These are phyloP conservation scores for Schizaphis graminum DNA, from an alignment of 2,888 invertebrate species.

Conservation along the genomic window DNA sequence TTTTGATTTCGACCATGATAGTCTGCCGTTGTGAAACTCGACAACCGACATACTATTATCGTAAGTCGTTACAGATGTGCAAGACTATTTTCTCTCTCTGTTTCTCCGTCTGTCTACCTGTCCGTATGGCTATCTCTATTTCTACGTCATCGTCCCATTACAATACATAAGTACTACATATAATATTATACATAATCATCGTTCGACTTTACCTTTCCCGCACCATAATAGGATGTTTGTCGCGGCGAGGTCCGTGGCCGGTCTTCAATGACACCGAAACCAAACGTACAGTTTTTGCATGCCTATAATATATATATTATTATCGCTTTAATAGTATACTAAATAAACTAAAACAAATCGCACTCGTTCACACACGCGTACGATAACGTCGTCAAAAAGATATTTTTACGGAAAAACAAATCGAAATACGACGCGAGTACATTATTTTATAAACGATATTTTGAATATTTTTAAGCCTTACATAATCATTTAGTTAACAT, in stretches of 20 bases:
- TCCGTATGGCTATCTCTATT: neutral
- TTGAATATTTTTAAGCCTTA: neutral
- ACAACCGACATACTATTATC: neutral
- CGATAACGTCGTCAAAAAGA: neutral
- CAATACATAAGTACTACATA: neutral
- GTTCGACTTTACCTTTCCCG: constrained; percentile 28
- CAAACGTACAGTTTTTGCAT: neutral
- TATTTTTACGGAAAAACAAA: neutral
- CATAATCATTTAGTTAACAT: neutral
- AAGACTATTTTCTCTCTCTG: neutral
- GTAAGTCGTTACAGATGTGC: neutral
- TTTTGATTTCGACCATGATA: neutral
- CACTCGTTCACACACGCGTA: neutral
- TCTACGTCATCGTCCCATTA: neutral
- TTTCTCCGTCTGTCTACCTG: neutral
- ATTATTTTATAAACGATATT: neutral
- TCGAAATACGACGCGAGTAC: neutral
- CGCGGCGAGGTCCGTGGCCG: constrained; percentile 11
- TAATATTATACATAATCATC: neutral
- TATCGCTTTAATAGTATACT: neutral
- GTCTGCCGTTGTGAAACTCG: neutral
- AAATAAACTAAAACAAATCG: neutral
- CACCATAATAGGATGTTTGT: constrained; percentile 23
- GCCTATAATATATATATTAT: neutral
- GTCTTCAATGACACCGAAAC: constrained; percentile 30